These are phyloP conservation scores for Dynastes grantii DNA, from an alignment of 2,888 invertebrate genomes.

Conservation along the genomic window DNA sequence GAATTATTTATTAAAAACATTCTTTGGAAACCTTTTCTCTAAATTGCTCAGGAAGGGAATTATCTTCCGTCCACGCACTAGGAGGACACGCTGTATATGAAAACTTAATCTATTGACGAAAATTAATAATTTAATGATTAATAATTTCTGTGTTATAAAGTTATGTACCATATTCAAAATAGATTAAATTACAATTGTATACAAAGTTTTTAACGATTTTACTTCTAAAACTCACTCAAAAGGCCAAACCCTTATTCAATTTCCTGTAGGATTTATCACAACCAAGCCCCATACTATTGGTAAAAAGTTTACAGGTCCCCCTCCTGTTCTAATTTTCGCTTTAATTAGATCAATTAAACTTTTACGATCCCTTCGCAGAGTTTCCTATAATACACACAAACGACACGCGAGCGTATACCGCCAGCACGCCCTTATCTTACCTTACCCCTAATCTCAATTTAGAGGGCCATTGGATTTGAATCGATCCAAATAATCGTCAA, in stretches of 20 bases:
- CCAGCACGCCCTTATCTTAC: background rate
- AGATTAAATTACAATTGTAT: no score
- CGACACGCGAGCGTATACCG: slow-evolving; percentile 7
- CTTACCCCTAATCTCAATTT: slow-evolving; percentile 3
- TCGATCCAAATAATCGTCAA: slow-evolving; percentile 6
- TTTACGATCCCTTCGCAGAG: slow-evolving; percentile 14
- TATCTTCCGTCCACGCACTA: no score
- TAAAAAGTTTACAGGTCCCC: slow-evolving; percentile 14
- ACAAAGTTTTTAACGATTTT: no score
- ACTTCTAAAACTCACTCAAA: background rate
- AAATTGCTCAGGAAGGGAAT: no score
- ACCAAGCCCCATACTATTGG: slow-evolving; percentile 3
- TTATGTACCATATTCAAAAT: no score
- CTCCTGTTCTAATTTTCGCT: slow-evolving; percentile 10
- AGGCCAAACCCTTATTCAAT: background rate
- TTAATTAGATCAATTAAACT: slow-evolving; percentile 18
- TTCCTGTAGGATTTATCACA: background rate
- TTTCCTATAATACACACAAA: slow-evolving; percentile 9
- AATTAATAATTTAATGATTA: no score
- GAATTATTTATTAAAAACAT: no score
- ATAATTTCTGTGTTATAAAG: no score
- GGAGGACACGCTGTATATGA: no score
- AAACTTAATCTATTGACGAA: no score
- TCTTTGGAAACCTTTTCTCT: no score
- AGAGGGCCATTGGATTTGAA: slow-evolving; percentile 17